Evolutionary conservation across 2,888 invertebrate species (phyloP), one percentile per base, ranked within the genome.

Genomic region (Geophilus truncorum): DNA sequence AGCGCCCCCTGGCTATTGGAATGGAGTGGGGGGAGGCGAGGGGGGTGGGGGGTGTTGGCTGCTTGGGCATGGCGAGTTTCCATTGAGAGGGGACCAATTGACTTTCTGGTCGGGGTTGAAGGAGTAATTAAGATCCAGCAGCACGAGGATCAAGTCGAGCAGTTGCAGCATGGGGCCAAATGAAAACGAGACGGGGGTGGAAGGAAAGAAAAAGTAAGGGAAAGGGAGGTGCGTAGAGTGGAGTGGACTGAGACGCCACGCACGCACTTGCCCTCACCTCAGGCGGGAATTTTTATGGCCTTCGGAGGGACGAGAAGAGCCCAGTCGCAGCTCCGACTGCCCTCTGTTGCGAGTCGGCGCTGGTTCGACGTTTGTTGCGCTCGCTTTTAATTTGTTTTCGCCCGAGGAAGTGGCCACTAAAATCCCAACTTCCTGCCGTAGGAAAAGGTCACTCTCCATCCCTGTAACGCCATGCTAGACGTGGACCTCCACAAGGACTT

Each of bases 51-150:
- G 70, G 70, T 21, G 62, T 62, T 62, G 70, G 70, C 10, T 62
- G 57, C 21, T 70, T 70, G 70, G 70, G 70, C 70, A 70, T 70
- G 25, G 70, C 18, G 51, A 51, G 51, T 51, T 51, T 51, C 70
- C 70, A 70, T 70, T 70, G 70, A 70, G 70, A 70, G 70, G 70
- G 70, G 70, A 70, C 70, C 70, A 70, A 70, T 70, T 70, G 70
- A 70, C 70, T 70, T 70, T 70, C 70, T 70, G 70, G 70, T 70
- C 70, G 70, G 70, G 70, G 70, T 70, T 70, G 70, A 70, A 70
- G 70, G 28, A 70, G 70, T 70, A 70, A 70, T 70, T 70, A 70
- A 70, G 70, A 70, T 70, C 70, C 70, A 70, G 12, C 70, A 70
- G 70, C 70, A 70, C 70, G 70, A 70, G 70, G 70, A 70, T 70